These are phyloP conservation scores for Eilema caniola DNA, from an alignment of 2,888 invertebrate species.

Conservation along the genomic window DNA sequence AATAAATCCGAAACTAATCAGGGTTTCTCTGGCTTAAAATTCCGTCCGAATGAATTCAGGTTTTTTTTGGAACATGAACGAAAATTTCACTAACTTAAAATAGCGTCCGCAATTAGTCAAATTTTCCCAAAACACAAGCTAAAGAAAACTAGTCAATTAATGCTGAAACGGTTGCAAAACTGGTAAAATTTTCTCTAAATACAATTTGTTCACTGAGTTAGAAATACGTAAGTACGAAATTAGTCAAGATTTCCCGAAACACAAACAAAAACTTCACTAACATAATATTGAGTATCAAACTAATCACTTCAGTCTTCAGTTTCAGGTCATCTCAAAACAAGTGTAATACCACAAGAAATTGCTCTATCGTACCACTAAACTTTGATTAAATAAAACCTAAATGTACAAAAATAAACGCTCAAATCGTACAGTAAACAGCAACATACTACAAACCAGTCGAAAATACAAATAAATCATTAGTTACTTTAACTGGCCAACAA, in stretches of 20 bases:
- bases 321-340: neutral
- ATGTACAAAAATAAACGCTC: neutral
- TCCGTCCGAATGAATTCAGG: too few relatives aligned
- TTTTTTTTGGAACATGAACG: too few relatives aligned
- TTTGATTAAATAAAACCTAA: constrained; percentile 3
- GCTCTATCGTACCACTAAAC: neutral
- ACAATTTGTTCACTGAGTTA: neutral
- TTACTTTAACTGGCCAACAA: constrained; percentile 11
- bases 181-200: too few relatives aligned
- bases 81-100: too few relatives aligned
- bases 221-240: too few relatives aligned
- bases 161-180: too few relatives aligned
- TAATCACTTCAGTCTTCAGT: neutral
- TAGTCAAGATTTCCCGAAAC: neutral
- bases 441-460: neutral
- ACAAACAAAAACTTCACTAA: neutral
- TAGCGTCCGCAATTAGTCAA: too few relatives aligned
- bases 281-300: neutral
- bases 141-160: too few relatives aligned
- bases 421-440: neutral
- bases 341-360: neutral
- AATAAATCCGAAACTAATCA: neutral
- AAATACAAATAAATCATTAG: constrained; percentile 12
- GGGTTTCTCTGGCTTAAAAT: too few relatives aligned
- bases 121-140: neutral